Base-by-base conservation (phyloP, 1,140 invertebrate genomes). In the Brachionus angularis region DNA sequence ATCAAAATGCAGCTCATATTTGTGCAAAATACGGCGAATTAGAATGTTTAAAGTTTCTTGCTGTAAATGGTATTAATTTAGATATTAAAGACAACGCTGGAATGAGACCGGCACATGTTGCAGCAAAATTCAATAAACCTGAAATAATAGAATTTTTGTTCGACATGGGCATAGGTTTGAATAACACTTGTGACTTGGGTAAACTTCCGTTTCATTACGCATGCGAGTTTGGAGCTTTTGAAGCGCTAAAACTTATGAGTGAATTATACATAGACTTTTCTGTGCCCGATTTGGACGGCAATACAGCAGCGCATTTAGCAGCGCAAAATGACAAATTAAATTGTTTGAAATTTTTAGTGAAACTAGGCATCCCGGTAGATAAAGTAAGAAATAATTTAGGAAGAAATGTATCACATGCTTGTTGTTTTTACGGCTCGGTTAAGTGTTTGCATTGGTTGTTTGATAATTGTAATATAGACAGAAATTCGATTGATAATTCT, bases 171-270 rank as follows among this genome's bases (percentile, higher is more conserved):
- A 36, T 36, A 25, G 62, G 47, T 31, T 27, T 67, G 27, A 25
- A 29, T n/a, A 31, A 18, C 1, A 33, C 21, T 33, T 67, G 62
- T 46, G 33, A 67, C 14, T 18, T 25, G 33, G 62, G 42, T 34
- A 67, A 67, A 67, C 4, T 67, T 16, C 62, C 62, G n/a, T 47
- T 67, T 10, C 62, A 67, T 27, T 67, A 67, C 29, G 62, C 62
- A n/a, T 21, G 42, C 33, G 23, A 67, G 36, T 47, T n/a, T 23
- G 62, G 62, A 10, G 33, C 62, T 27, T 10, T 67, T 16, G 42
- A 46, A 21, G 14, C 62, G 5, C 31, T 67, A n/a, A 67, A 67
- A 67, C 18, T 27, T 5, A 33, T 67, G 39, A 42, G 10, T 10
- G 16, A 42, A 47, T 27, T 67, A 2, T 29, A 29, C 8, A 46